Base-by-base conservation (phyloP, 1,140 invertebrate species). In the Drosophila saltans region DNA sequence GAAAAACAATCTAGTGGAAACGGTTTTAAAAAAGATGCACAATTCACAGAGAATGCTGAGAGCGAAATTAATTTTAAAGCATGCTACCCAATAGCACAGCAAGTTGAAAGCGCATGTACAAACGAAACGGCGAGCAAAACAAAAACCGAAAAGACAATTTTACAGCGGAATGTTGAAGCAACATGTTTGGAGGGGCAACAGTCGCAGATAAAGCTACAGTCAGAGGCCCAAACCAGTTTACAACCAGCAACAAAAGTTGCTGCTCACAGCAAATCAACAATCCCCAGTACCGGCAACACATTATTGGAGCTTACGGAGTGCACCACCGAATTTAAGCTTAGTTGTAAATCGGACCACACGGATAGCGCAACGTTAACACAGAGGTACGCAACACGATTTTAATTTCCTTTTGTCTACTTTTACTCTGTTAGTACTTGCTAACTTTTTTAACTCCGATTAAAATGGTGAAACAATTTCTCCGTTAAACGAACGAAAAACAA, bases 291-390 rank as follows among this genome's bases (percentile, higher is more conserved):
- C 71, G 66, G 77, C 59, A 65, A 66, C 66, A 43, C 63, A 58
- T 40, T 66, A 33, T 33, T 28, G 48, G 30, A 64, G 39, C 48
- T 56, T 58, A 41, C 41, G 59, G 66, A 55, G 68, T 65, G 58
- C 66, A 36, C 28, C 24, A 60, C 21, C 62, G 67, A 85, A 56
- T 60, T 81, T 67, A 66, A 69, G 57, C 62, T 89, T 79, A 91
- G 86, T 91, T 83, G 90, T 89, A 91, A 83, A 71, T 90, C 90
- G 86, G 81, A 80, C 81, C 80, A 89, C 81, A 84, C 90, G 88
- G 83, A 91, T 74, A 78, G 77, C 81, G 76, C 77, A 89, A 74
- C 86, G 85, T 52, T 66, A 52, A 55, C 60, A 78, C 79, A 91
- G 81, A 91, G 91, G 91, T 91, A 91, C 80, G 86, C 88, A 78